Conservation (phyloP, 2,113 vertebrate species). For the Lepus americanus region DNA sequence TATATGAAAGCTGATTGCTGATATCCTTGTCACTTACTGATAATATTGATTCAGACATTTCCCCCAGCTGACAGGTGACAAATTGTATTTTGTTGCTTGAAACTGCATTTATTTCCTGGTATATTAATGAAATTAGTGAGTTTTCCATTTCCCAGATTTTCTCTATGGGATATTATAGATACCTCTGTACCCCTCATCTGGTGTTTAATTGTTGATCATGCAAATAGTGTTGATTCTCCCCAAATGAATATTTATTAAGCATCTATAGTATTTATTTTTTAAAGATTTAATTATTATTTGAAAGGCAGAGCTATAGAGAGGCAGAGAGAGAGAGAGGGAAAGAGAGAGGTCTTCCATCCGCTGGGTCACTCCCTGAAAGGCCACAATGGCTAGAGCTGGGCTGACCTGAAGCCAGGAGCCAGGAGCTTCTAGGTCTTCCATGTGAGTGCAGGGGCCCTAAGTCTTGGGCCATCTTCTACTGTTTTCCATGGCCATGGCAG, state of each 20-base stretch:
- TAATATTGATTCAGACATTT: not conserved
- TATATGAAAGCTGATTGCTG: conserved; percentile 18
- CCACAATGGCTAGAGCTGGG: no score
- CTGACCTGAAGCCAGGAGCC: no score
- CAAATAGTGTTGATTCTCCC: not conserved
- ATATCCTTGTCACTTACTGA: not conserved
- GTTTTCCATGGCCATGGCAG: no score
- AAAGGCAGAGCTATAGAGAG: no score
- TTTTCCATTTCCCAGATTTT: not conserved
- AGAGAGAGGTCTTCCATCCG: no score
- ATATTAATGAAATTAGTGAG: conserved; percentile 9
- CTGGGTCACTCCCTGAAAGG: no score
- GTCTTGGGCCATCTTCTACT: no score
- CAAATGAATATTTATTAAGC: not conserved
- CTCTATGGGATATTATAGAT: not conserved
- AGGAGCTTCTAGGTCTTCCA: no score
- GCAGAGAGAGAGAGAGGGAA: no score
- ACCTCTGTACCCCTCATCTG: not conserved
- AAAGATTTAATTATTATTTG: no score
- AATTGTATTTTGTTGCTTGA: conserved; percentile 1
- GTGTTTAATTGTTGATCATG: not conserved
- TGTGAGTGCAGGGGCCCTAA: no score
- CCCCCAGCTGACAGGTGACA: not conserved
- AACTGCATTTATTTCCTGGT: conserved; percentile 42
- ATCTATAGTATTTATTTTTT: not conserved